Evolutionary conservation across 2,888 invertebrate genomes (phyloP).

Genomic region (Sarcophaga rosellei): DNA sequence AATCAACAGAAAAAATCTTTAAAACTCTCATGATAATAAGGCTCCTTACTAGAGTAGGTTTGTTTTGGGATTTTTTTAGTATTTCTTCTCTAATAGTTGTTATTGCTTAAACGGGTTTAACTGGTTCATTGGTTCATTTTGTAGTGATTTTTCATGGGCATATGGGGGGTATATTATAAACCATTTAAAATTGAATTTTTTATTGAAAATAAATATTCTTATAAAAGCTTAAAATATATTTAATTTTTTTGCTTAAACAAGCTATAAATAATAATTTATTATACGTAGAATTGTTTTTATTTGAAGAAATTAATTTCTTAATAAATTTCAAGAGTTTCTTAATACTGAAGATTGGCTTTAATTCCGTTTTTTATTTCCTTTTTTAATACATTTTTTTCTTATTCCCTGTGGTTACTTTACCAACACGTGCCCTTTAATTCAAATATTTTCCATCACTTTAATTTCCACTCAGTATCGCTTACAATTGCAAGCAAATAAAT

Average conservation of each 20-base stretch:
- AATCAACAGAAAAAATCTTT: not conserved
- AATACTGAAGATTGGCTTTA: not conserved
- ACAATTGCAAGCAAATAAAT: not conserved
- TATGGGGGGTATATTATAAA: conserved; percentile 1
- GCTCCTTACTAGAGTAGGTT: not conserved
- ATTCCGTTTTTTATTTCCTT: not conserved
- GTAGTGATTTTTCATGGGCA: not conserved
- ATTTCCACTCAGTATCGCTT: not conserved
- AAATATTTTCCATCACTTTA: not conserved
- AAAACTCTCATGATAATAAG: not conserved
- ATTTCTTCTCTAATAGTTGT: not conserved
- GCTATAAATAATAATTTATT: not conserved
- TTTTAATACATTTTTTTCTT: not conserved
- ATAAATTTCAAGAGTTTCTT: not conserved
- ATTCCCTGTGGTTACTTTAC: not conserved
- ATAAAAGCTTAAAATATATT: not conserved
- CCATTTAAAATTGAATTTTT: conserved; percentile 8
- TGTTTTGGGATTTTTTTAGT: not conserved
- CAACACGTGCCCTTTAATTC: not conserved
- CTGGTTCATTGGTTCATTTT: not conserved
- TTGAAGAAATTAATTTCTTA: not conserved
- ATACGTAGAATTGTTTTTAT: not conserved
- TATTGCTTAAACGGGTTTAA: not conserved
- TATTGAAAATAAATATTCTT: not conserved
- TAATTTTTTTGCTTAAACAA: not conserved